These are phyloP conservation scores for Halocaridina rubra DNA, from an alignment of 2,888 invertebrate species.

Conservation along the genomic window DNA sequence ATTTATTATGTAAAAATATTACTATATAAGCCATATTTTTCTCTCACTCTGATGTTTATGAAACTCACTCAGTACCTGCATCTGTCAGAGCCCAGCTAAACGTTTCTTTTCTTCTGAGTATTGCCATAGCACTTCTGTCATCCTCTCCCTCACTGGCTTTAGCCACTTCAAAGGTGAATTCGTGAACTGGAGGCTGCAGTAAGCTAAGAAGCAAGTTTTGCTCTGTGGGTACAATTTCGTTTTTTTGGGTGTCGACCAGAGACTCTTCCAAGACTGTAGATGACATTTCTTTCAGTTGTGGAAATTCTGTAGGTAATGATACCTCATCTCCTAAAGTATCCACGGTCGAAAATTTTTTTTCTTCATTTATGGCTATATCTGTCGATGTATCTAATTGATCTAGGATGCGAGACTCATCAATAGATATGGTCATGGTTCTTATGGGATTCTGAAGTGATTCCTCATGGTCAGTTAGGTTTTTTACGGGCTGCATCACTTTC, in stretches of 20 bases:
- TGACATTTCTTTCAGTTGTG: not conserved
- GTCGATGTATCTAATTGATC: no score
- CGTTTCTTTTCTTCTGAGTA: slow-evolving; percentile 53
- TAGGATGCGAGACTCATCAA: no score
- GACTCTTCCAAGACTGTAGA: no score
- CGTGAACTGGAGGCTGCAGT: slow-evolving; percentile 14
- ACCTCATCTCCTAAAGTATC: no score
- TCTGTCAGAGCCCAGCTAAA: slow-evolving; percentile 59
- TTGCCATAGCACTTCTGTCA: not conserved
- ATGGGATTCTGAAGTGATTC: no score
- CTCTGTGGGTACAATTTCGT: slow-evolving; percentile 15
- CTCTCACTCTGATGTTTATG: no score
- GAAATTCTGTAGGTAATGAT: not conserved
- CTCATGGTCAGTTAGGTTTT: no score
- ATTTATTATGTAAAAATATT: no score
- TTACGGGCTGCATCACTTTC: not conserved
- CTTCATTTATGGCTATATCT: no score
- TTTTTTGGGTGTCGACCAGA: not conserved
- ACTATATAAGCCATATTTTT: no score
- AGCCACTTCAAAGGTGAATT: not conserved
- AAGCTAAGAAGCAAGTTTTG: not conserved
- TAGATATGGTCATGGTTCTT: no score
- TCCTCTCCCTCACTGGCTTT: not conserved
- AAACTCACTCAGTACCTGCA: not conserved
- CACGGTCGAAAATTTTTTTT: not conserved